Evolutionary conservation across 2,113 vertebrate genomes (phyloP).

Genomic region (Gnathonemus echidnorhynchus): DNA sequence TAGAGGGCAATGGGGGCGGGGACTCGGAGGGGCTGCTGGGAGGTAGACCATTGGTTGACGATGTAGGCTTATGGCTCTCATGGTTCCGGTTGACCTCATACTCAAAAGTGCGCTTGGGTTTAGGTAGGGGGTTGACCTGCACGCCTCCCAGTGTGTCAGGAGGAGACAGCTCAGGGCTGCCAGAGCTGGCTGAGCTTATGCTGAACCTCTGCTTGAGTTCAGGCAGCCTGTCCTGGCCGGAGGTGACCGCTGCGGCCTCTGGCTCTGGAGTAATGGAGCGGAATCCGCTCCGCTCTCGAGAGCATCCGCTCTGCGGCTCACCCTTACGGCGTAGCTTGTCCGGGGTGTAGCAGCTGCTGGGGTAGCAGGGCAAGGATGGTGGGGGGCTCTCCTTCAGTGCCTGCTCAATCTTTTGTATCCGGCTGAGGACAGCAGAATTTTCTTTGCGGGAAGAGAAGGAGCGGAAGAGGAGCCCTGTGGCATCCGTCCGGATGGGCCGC

Average conservation of each 20-base stretch:
- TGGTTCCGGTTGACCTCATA: constrained; percentile 88
- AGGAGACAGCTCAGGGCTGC: constrained; percentile 56
- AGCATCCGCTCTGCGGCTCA: constrained; percentile 60
- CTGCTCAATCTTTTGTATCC: constrained; percentile 96
- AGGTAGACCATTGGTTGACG: constrained; percentile 83
- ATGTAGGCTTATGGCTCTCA: constrained; percentile 68
- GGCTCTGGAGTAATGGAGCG: constrained; percentile 67
- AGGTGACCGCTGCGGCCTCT: constrained; percentile 48
- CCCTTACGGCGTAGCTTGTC: constrained; percentile 77
- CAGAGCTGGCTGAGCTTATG: constrained; percentile 53
- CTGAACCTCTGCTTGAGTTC: constrained; percentile 67
- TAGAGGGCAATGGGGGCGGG: constrained; percentile 81
- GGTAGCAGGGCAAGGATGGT: constrained; percentile 77
- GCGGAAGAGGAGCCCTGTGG: constrained; percentile 65
- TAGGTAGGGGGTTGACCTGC: constrained; percentile 87
- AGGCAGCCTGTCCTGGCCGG: constrained; percentile 66
- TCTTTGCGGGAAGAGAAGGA: constrained; percentile 73
- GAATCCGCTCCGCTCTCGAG: constrained; percentile 67
- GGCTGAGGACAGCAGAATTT: constrained; percentile 85
- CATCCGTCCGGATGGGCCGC: constrained; percentile 66
- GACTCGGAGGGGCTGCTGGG: constrained; percentile 66
- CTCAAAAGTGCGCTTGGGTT: constrained; percentile 97
- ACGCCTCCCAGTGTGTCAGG: constrained; percentile 56
- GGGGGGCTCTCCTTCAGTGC: constrained; percentile 86
- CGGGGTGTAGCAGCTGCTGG: constrained; percentile 87